These are phyloP conservation scores for Drosophila carrolli DNA, from an alignment of 1,140 invertebrate species.

Conservation along the genomic window DNA sequence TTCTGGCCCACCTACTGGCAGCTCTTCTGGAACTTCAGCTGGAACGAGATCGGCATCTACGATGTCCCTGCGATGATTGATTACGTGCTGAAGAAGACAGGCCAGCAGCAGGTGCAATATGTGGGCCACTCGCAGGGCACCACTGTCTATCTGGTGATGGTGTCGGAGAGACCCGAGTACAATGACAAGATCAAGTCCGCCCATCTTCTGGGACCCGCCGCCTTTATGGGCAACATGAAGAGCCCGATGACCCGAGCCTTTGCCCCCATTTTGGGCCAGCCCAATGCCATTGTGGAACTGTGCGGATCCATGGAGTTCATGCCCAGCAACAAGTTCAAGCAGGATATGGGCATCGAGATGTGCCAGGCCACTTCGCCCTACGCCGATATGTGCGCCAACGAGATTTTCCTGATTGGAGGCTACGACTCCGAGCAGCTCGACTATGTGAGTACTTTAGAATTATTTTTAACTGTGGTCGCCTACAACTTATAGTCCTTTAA, in stretches of 20 bases:
- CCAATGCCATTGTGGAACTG: constrained; percentile 83
- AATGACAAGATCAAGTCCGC: constrained; percentile 86
- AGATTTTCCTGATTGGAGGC: constrained; percentile 86
- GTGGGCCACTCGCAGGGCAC: constrained; percentile 89
- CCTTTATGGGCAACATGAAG: constrained; percentile 83
- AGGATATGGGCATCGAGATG: constrained; percentile 82
- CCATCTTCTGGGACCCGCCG: constrained; percentile 87
- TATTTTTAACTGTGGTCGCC: too few relatives aligned
- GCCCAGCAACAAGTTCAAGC: constrained; percentile 85
- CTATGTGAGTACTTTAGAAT: constrained; percentile 40
- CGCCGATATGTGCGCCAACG: constrained; percentile 86
- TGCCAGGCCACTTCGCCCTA: constrained; percentile 85
- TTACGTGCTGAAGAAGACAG: constrained; percentile 87
- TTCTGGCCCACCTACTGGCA: constrained; percentile 67
- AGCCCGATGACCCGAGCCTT: constrained; percentile 80
- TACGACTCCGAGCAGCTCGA: constrained; percentile 84
- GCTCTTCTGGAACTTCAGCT: constrained; percentile 87
- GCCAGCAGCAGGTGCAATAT: constrained; percentile 86
- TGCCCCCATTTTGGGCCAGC: constrained; percentile 52
- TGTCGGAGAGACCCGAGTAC: constrained; percentile 86
- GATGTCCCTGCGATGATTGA: constrained; percentile 90
- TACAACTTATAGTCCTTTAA: too few relatives aligned
- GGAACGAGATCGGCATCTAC: constrained; percentile 89
- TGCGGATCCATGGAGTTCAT: constrained; percentile 86
- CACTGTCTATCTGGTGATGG: constrained; percentile 86